Base-by-base conservation (phyloP, 2,888 invertebrate species). In the Incurvaria masculella region DNA sequence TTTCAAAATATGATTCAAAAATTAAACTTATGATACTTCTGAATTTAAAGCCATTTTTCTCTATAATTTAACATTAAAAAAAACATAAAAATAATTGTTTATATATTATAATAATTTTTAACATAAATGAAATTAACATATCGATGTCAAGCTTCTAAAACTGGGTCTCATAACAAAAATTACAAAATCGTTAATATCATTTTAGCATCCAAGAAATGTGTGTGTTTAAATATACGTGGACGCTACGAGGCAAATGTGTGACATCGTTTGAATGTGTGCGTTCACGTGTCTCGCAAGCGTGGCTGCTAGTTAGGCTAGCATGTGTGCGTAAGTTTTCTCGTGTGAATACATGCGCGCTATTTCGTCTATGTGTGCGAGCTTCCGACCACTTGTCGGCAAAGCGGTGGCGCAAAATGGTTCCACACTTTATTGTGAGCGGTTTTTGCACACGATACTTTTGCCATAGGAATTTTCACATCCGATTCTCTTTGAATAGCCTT, bases 381-480 rank as follows among this genome's bases (percentile, higher is more conserved):
- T 33, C 14, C 33, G 11, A 14, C 3, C 33, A 14, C 33, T 33
- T 6, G 33, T 33, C 14, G 33, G 14, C 33, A 8, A 14, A 33
- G 33, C 8, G 11, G 11, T 4, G 23, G 14, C 33, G 33, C 33
- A 33, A 14, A 33, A 14, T 14, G 33, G 3, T n/a, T n/a, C n/a
- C n/a, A n/a, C n/a, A n/a, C n/a, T n/a, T n/a, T n/a, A n/a, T n/a
- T n/a, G 14, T 23, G 23, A 6, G 33, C 33, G 10, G 33, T 33
- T 33, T 33, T 33, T 33, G 33, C 14, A 33, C 4, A 11, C 14
- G 33, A n/a, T n/a, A n/a, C n/a, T n/a, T n/a, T n/a, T 33, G 66
- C 65, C 73, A 72, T 72, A 72, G 65, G 66, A 62, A 69, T 68
- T 68, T 74, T 75, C 76, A 74, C 76, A 76, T 78, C 76, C 76